Percentiles rank a stretch among this genome's conserved stretches.
Evolutionary conservation across 2,797 vertebrate genomes (phyloP).

Genomic region (Molossus alvarezi): DNA sequence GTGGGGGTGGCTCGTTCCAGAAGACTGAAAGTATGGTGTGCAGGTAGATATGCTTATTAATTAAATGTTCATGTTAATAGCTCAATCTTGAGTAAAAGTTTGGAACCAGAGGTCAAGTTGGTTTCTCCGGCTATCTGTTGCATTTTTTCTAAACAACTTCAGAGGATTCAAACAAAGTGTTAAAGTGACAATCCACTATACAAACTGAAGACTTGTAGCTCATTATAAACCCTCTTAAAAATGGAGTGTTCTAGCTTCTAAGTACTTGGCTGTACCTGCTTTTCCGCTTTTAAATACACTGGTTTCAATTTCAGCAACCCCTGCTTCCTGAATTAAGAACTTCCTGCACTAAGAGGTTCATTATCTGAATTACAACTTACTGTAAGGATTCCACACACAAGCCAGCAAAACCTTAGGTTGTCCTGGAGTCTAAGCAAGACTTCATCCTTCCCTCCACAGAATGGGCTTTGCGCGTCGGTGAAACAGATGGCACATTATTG

Average conservation of each 20-base stretch:
- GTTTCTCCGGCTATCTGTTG: background rate
- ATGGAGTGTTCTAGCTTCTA: background rate
- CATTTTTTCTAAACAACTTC: conserved; percentile 36
- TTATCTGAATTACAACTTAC: conserved; percentile 40
- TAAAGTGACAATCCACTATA: background rate
- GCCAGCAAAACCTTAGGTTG: conserved; percentile 3
- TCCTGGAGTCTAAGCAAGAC: background rate
- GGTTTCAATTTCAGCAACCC: conserved; percentile 49
- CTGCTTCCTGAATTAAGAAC: conserved; percentile 57
- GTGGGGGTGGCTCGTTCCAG: background rate
- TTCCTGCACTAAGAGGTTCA: conserved; percentile 45
- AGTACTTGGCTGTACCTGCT: conserved; percentile 10
- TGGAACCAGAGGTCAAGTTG: conserved; percentile 12
- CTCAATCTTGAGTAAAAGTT: conserved; percentile 25
- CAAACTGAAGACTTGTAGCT: background rate
- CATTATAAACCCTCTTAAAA: conserved; percentile 1
- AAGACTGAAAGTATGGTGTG: background rate
- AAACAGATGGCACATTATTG: background rate
- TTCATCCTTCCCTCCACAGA: background rate
- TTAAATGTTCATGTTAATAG: background rate
- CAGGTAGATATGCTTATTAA: background rate
- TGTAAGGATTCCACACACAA: background rate
- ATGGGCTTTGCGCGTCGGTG: background rate
- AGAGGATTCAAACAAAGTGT: background rate
- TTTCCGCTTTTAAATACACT: conserved; percentile 57